phyloP scores from a whole-genome alignment of 2,113 vertebrate genomes.

The Xenotilapia longispinis region DNA sequence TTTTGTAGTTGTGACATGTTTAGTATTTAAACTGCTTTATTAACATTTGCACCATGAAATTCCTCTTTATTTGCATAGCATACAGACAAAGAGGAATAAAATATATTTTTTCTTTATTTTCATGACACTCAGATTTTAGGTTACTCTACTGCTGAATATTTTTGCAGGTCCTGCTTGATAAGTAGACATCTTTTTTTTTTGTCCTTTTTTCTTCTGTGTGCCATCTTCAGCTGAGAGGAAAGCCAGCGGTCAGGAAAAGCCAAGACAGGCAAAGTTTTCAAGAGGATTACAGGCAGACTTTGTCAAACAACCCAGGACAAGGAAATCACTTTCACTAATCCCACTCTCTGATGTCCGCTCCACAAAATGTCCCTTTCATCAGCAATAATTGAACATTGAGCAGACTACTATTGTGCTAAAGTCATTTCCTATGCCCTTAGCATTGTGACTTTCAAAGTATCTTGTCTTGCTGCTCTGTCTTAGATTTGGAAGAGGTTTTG shows the following conservation, averaged over 20 bases:
- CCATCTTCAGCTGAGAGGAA: constrained; percentile 3
- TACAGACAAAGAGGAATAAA: background rate
- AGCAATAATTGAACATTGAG: constrained; percentile 67
- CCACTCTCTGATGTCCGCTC: constrained; percentile 63
- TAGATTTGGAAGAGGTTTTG: constrained; percentile 13
- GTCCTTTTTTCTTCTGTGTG: background rate
- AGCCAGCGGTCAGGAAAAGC: constrained; percentile 22
- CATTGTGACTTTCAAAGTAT: constrained; percentile 57
- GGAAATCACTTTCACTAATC: constrained; percentile 67
- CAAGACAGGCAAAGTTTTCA: constrained; percentile 47
- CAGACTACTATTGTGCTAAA: constrained; percentile 37
- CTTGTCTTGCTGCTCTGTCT: constrained; percentile 5
- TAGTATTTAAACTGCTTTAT: background rate
- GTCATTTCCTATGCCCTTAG: constrained; percentile 32
- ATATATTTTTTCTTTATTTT: background rate
- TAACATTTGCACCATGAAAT: background rate
- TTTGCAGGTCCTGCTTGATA: background rate
- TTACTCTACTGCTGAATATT: background rate
- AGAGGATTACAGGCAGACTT: constrained; percentile 64
- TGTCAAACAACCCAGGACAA: constrained; percentile 61
- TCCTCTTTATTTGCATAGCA: background rate
- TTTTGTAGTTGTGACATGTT: background rate
- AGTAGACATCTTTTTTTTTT: background rate
- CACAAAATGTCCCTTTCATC: constrained; percentile 72
- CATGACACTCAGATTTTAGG: background rate